Percentiles rank a stretch among this genome's conserved stretches.
Evolutionary conservation across 1,140 invertebrate genomes (phyloP).

Genomic region (Stegodyphus dumicola): DNA sequence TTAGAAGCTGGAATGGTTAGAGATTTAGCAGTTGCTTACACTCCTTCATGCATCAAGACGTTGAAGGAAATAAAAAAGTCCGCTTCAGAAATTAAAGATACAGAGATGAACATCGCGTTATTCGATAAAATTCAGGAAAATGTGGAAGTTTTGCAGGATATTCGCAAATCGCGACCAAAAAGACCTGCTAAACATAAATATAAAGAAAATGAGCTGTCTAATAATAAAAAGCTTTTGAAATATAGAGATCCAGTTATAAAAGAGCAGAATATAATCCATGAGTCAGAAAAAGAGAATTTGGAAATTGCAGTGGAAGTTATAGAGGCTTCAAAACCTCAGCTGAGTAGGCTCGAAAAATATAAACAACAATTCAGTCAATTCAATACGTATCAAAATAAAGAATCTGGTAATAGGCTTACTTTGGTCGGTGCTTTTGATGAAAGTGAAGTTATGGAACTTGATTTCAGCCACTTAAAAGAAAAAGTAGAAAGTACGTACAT

Average conservation of each 20-base stretch:
- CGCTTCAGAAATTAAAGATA: neutral
- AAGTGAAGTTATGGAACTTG: constrained; percentile 41
- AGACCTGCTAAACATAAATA: constrained; percentile 16
- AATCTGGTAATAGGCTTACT: constrained; percentile 35
- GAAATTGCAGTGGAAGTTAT: neutral
- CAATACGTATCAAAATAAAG: constrained; percentile 9
- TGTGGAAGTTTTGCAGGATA: constrained; percentile 29
- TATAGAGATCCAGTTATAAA: neutral
- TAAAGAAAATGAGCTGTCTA: neutral
- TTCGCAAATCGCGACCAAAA: constrained; percentile 39
- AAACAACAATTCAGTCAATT: constrained; percentile 39
- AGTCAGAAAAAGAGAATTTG: neutral
- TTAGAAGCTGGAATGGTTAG: constrained; percentile 14
- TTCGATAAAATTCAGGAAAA: constrained; percentile 36
- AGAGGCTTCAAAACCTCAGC: neutral
- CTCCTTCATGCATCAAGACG: constrained; percentile 19
- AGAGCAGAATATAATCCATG: neutral
- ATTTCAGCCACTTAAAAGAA: constrained; percentile 12
- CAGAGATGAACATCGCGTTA: neutral
- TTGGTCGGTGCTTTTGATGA: constrained; percentile 37
- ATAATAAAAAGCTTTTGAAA: neutral
- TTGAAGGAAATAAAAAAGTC: constrained; percentile 27
- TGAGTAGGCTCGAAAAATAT: constrained; percentile 33
- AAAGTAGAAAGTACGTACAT: neutral
- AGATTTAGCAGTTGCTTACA: constrained; percentile 2